These are phyloP conservation scores for Athrips mouffetella DNA, from an alignment of 2,888 invertebrate species.

Conservation along the genomic window DNA sequence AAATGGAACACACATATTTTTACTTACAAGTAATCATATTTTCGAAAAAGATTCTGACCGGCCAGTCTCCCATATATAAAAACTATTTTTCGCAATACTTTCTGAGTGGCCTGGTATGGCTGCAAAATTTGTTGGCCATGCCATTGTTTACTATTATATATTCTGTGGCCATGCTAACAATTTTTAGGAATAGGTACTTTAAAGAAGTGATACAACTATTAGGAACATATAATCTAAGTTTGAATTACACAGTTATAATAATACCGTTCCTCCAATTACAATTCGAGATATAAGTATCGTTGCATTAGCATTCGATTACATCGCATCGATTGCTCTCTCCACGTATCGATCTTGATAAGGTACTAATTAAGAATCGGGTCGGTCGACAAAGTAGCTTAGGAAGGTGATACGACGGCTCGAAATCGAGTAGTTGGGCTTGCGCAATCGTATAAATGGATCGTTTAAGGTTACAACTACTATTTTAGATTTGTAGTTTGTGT, in stretches of 20 bases:
- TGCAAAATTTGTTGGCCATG: too few relatives aligned
- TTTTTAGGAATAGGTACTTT: neutral
- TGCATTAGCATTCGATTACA: constrained; percentile 55
- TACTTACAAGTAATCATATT: too few relatives aligned
- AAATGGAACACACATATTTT: too few relatives aligned
- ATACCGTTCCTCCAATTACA: constrained; percentile 38
- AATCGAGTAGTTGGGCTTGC: constrained; percentile 63
- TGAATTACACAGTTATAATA: constrained; percentile 9
- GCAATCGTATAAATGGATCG: constrained; percentile 66
- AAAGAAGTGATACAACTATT: neutral
- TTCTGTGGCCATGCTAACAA: neutral
- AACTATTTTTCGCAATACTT: too few relatives aligned
- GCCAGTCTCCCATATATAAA: too few relatives aligned
- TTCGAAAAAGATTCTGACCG: too few relatives aligned
- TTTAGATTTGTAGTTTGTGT: too few relatives aligned
- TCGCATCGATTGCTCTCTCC: constrained; percentile 48
- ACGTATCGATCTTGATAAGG: constrained; percentile 61
- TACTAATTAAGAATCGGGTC: constrained; percentile 60
- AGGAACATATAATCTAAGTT: neutral
- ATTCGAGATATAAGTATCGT: constrained; percentile 39
- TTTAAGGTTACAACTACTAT: constrained; percentile 46
- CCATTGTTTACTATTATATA: too few relatives aligned
- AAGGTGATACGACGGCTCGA: constrained; percentile 56
- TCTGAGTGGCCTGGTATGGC: too few relatives aligned
- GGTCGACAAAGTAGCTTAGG: constrained; percentile 41